Evolutionary conservation across 2,113 vertebrate species (phyloP), one percentile per base, ranked within the genome.

Genomic region (Ceratotherium simum): DNA sequence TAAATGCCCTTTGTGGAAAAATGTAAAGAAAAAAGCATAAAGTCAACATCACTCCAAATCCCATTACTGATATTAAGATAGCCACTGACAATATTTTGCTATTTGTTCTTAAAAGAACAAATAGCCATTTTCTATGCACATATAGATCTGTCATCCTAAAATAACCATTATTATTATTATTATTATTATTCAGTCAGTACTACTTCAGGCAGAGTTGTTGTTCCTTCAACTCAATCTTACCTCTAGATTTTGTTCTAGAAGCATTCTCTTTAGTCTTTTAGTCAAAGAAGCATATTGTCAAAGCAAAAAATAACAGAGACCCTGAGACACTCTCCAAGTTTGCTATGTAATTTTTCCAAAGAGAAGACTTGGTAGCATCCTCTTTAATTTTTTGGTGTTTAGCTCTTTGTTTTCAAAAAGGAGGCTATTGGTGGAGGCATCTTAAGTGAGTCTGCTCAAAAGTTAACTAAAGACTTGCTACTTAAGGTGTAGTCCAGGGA

Each of bases 241-340:
- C 51, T 92, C 78, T 62, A 70, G 70, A 51, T 91, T 92, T 70
- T 80, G 27, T 91, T 79, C 56, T n/a, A 80, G 62, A 75, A 36
- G 69, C 21, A 46, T 36, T 42, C 51, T 72, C n/a, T 67, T 46
- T 42, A 46, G 60, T 86, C 51, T 56, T 56, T 85, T 58, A 70
- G 62, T 67, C 36, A 58, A 89, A 89, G 27, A 39, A 64, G 60
- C 51, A 27, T 36, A 70, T 39, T 67, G 62, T 83, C 31, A 76
- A 60, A 51, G 33, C 18, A 86, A 96, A 91, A 46, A 85, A 23
- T 39, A 78, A 72, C 46, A 83, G 62, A 58, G n/a, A 56, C 27
- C 58, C 29, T 17, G 0, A 48, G 81, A 46, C 17, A 51, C 13
- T 84, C 48, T 67, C 11, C 8, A 64, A 70, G 23, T 87, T 31